Evolutionary conservation across 2,888 invertebrate species (phyloP), one percentile per base, ranked within the genome.

Genomic region (Caenorhabditis becei): DNA sequence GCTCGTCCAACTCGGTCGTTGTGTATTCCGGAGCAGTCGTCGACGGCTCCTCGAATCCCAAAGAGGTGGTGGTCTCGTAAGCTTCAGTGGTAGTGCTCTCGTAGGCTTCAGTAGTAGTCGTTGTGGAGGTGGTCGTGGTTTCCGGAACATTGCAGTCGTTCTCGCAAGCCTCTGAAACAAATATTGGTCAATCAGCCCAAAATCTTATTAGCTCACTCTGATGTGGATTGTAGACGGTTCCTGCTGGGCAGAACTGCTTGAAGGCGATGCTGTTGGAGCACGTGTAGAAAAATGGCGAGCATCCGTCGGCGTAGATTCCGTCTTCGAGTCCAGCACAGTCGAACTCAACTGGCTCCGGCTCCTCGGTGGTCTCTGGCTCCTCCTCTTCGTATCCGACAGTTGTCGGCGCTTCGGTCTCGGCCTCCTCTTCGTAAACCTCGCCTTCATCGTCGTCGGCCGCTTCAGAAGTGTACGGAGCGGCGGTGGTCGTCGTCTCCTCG

Each of bases 291-390:
- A 74, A 32, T 26, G 66, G 58, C 1, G 72, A 65, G 62, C 84
- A 84, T 8, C 84, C 84, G 11, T 77, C 61, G 16, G 79, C 82
- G 53, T 84, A 82, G 47, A 66, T 66, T 44, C 82, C 82, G 35
- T 74, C 69, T 5, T 67, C 66, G 4, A 54, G 44, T n/a, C 67
- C 77, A n/a, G 61, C 61, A 41, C 81, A 81, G 20, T 81, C 71
- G 18, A 81, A 81, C 53, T 75, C 80, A 5, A 58, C 49, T 3
- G 53, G 32, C 4, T 62, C 58, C n/a, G 65, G 65, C 20, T 78
- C 35, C n/a, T 78, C 71, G 47, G 53, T 59, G 3, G 77, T n/a
- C n/a, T n/a, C 62, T 20, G 49, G 53, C 5, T 62, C 49, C 18
- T 26, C 35, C 35, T 77, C 62, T n/a, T 54, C 61, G 62, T 53